These are phyloP conservation scores for Rhabdophis nuchalis DNA, from an alignment of 2,797 vertebrate genomes.

Conservation along the genomic window DNA sequence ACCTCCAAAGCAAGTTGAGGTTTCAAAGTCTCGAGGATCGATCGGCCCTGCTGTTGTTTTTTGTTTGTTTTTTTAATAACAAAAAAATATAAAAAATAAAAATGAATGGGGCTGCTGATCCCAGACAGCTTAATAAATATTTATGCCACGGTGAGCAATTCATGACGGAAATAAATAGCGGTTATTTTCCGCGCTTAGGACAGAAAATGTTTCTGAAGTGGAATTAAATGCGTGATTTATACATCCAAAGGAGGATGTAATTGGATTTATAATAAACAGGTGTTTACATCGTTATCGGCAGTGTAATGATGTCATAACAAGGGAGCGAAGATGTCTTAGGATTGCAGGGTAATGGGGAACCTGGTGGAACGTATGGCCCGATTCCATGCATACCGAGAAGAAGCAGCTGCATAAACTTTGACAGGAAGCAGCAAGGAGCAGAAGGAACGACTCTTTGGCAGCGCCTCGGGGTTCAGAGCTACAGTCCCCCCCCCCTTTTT, in stretches of 20 bases:
- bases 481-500: neutral
- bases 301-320: slow-evolving; percentile 39
- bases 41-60: neutral
- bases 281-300: slow-evolving; percentile 41
- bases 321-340: neutral
- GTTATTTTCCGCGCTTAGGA: slow-evolving; percentile 36
- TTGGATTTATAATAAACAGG: slow-evolving; percentile 48
- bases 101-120: slow-evolving; percentile 6
- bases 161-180: slow-evolving; percentile 38
- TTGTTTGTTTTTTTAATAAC: no score
- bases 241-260: slow-evolving; percentile 23
- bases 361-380: neutral
- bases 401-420: neutral
- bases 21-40: neutral
- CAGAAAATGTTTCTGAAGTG: slow-evolving; percentile 41
- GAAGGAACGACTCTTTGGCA: neutral
- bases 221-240: slow-evolving; percentile 42
- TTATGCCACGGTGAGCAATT: slow-evolving; percentile 28
- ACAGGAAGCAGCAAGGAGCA: neutral
- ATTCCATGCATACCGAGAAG: neutral
- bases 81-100: neutral
- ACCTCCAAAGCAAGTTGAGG: neutral
- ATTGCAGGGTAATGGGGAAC: neutral
- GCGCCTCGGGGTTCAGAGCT: neutral
- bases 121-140: slow-evolving; percentile 29